Base-by-base conservation (phyloP, 2,888 invertebrate species). In the Scaptomyza tumidula region DNA sequence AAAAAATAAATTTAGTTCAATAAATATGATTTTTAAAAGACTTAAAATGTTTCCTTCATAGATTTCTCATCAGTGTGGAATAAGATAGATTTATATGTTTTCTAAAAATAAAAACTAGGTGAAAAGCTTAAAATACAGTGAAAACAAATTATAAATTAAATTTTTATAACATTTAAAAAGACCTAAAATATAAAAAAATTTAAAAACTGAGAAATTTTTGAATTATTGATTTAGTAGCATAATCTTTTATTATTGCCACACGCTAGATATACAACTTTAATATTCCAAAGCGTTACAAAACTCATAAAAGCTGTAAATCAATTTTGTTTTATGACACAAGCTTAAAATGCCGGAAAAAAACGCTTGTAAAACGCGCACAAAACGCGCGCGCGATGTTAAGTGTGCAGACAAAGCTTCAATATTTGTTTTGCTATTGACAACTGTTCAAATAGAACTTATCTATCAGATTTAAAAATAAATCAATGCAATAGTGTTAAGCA, bases 401-500 rank as follows among this genome's bases (percentile, higher is more conserved):
- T 35, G n/a, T 35, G 50, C 24, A 13, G 31, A 10, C 55, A 14
- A n/a, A 9, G 9, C 33, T 52, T 24, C 56, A 39, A 64, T 85
- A 66, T 85, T 82, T 87, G 68, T 65, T 75, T 68, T 62, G 75
- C 64, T 64, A 79, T 79, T 75, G 81, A 80, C 79, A 80, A 79
- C 78, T 78, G 78, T 75, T 75, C 78, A 78, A 80, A 79, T 75
- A 79, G 62, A 78, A 75, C 78, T 67, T 81, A 67, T 78, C 67
- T 77, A 85, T 82, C 62, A 33, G 71, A 71, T 76, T 80, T 84
- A 87, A 68, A 84, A 84, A 87, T 84, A 84, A 88, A 87, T 85
- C 88, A 83, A 62, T 79, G 87, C 41, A 16, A 1, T 71, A 59
- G 43, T 44, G 44, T 50, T 45, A 41, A 33, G 37, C 52, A 49